These are phyloP conservation scores for Fregata magnificens DNA, from an alignment of 2,113 vertebrate genomes.

Conservation along the genomic window DNA sequence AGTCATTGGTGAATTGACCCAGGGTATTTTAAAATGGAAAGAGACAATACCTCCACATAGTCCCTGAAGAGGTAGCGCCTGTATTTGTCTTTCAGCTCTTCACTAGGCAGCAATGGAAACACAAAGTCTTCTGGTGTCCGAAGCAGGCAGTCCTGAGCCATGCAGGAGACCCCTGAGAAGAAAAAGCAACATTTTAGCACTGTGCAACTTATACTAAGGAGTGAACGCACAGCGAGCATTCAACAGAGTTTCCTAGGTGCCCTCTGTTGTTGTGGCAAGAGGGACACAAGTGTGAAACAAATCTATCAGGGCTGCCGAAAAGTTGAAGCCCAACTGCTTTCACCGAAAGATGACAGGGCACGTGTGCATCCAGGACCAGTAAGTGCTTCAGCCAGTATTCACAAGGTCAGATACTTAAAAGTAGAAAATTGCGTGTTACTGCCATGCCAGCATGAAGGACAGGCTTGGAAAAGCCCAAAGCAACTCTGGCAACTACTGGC, in stretches of 20 bases:
- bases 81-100: slow-evolving; percentile 98
- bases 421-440: not conserved
- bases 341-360: not conserved
- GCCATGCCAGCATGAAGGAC: not conserved
- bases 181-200: not conserved
- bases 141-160: slow-evolving; percentile 97
- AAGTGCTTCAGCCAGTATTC: not conserved
- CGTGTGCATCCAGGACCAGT: not conserved
- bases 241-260: slow-evolving; percentile 9
- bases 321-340: slow-evolving; percentile 5
- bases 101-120: slow-evolving; percentile 91
- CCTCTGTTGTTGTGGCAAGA: slow-evolving; percentile 38
- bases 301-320: slow-evolving; percentile 12
- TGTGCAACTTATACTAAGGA: not conserved
- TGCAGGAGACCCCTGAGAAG: slow-evolving; percentile 91
- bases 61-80: slow-evolving; percentile 99
- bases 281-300: slow-evolving; percentile 22
- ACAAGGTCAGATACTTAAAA: not conserved
- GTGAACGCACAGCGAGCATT: not conserved
- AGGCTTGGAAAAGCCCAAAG: not conserved
- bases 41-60: slow-evolving; percentile 87
- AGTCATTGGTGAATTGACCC: not conserved
- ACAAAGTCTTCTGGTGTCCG: slow-evolving; percentile 97
- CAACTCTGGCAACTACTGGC: not conserved
- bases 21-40: not conserved